Evolutionary conservation across 1,140 invertebrate species (phyloP), one percentile per base, ranked within the genome.

Genomic region (Acromyrmex echinatior): DNA sequence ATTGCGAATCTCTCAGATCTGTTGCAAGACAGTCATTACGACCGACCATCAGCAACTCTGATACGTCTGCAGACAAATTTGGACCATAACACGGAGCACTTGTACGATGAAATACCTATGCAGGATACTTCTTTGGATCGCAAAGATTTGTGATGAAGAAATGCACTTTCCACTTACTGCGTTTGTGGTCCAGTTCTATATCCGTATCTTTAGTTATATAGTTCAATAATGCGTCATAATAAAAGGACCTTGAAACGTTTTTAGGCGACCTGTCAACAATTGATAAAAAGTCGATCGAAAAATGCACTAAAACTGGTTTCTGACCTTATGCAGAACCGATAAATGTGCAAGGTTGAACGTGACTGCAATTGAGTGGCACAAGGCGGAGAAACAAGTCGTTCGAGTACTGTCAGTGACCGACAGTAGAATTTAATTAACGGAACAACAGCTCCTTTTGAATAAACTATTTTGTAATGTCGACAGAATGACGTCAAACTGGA

Each of bases 51-150:
- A 1, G 80, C 89, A 2, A 84, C 87, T 4, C 56, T 79, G 65
- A 79, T 88, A 63, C 88, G 65, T 77, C 49, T 91, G n/a, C 90
- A 91, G 9, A 53, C 71, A 31, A 85, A 88, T 21, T 73, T 73
- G 39, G 93, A 94, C 9, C 49, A 90, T 66, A 91, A 92, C n/a
- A 45, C 80, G 14, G 94, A 95, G 62, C 95, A 95, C 91, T 89
- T 95, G 21, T 95, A 95, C 87, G 95, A 94, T 28, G 95, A 95
- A 85, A 95, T 95, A 73, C 95, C 95, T 0, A 85, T 94, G 10
- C 91, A 92, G 60, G 90, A 93, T 49, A 90, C 92, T 7, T 89
- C 94, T 35, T 86, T 79, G 31, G 63, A 86, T 18, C 86, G 56
- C 68, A 92, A 91, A 81, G 80, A 89, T 76, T 68, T 92, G 86